A percentile compares a stretch with the other conserved stretches of the same genome.
Evolutionary conservation across 2,797 vertebrate species (phyloP).

Genomic region (Danio choprae): DNA sequence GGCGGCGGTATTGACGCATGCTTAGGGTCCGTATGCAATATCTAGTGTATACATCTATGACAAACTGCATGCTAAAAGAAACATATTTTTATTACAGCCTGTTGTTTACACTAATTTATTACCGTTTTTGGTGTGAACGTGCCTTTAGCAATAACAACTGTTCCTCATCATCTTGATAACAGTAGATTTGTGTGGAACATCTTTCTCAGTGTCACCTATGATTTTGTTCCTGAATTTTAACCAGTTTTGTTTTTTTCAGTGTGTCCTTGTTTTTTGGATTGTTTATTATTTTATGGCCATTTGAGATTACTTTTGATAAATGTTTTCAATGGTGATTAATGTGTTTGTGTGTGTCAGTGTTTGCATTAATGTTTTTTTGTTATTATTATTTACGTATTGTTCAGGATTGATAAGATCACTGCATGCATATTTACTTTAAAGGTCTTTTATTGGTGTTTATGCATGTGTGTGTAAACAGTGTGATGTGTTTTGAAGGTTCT

Average conservation of each 20-base stretch:
- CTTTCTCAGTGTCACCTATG: neutral
- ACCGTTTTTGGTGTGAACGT: too few species aligned
- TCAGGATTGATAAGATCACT: neutral
- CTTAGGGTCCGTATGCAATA: too few species aligned
- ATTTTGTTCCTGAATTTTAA: slow-evolving; percentile 46
- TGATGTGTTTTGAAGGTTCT: slow-evolving; percentile 75
- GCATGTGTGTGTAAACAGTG: slow-evolving; percentile 27
- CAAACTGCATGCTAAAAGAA: too few species aligned
- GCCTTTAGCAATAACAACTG: too few species aligned
- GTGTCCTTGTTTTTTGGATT: slow-evolving; percentile 58
- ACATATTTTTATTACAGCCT: too few species aligned
- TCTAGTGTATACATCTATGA: too few species aligned
- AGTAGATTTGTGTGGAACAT: slow-evolving; percentile 14
- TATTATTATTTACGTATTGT: neutral
- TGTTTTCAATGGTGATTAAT: neutral
- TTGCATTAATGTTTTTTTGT: neutral
- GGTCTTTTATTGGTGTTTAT: slow-evolving; percentile 24
- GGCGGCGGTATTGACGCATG: too few species aligned
- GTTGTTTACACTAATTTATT: too few species aligned
- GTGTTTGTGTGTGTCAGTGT: neutral
- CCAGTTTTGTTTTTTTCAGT: neutral
- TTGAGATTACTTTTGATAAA: neutral
- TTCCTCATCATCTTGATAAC: too few species aligned
- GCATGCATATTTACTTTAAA: slow-evolving; percentile 3
- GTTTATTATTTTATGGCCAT: slow-evolving; percentile 41